A percentile compares a stretch with the other conserved stretches of the same genome.
phyloP scores from a whole-genome alignment of 2,113 vertebrate genomes.

The Nycticebus coucang region DNA sequence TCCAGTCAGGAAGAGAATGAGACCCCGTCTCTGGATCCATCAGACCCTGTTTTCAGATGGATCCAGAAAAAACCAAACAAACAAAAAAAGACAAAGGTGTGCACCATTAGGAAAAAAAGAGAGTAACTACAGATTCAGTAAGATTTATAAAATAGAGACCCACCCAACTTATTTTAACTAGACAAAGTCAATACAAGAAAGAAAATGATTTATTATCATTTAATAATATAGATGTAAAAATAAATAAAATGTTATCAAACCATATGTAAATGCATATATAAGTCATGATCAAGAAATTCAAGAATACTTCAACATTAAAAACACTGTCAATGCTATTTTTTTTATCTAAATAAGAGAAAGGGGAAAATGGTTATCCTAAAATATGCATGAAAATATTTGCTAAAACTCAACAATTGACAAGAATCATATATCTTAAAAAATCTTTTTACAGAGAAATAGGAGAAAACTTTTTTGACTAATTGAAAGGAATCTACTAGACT shows the following conservation, averaged over 20 bases:
- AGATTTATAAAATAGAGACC: background rate
- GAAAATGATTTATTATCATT: background rate
- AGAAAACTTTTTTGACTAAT: background rate
- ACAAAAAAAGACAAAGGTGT: background rate
- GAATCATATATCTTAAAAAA: background rate
- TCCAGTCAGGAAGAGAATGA: no score
- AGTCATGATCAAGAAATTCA: background rate
- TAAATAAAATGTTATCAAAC: background rate
- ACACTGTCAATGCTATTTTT: background rate
- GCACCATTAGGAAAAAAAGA: background rate
- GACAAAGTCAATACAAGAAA: background rate
- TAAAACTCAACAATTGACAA: constrained; percentile 7
- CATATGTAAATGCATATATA: background rate
- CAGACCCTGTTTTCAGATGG: background rate
- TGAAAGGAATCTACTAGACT: background rate
- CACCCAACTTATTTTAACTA: background rate
- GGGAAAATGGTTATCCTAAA: background rate
- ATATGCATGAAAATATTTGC: background rate
- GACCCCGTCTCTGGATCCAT: no score
- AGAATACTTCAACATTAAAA: background rate
- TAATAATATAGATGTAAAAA: constrained; percentile 21
- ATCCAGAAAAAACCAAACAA: background rate
- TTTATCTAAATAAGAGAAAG: background rate
- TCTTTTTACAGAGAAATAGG: background rate
- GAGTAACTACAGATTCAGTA: background rate